Base-by-base conservation (phyloP, 64 coral and sea anemone species). In the Acropora tenuis region DNA sequence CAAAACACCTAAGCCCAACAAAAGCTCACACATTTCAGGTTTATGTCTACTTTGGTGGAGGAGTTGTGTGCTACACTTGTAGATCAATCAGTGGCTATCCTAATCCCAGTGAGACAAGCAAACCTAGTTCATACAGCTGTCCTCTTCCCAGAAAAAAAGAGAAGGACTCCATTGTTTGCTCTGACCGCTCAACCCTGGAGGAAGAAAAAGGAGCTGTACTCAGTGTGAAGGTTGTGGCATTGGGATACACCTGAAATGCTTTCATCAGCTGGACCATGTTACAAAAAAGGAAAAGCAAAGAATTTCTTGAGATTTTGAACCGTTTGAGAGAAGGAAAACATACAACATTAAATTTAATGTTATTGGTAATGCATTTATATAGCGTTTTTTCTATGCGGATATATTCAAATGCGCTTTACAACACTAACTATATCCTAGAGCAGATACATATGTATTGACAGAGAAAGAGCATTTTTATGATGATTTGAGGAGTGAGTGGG, bases 171-270 rank as follows among this genome's bases (percentile, higher is more conserved):
- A 59, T 80, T 78, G 88, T 90, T 80, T 90, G 88, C 65, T 80
- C 88, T 50, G 49, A 80, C 42, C 45, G 88, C 61, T 44, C 48
- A 41, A 79, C 63, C 75, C 76, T 63, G 88, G 77, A 48, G 77
- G 88, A 69, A 73, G 77, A 68, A 90, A 90, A 43, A 90, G 77
- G 47, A 50, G 57, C 63, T 18, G 48, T 69, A 80, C 65, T 49
- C 41, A 80, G 47, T 90, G 88, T 49, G 44, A 90, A 73, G 65
- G 78, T 55, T 90, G 78, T 80, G 76, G 88, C 78, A 79, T 90
- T 90, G 88, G 88, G 57, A 63, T 90, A 10, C 88, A 90, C 61
- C 49, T 90, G 88, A 80, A 79, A 69, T 90, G 77, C 16, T 90
- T 90, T 72, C 63, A 90, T 78, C 77, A 78, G 50, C 88, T 78